Conservation (phyloP, 2,888 invertebrate genomes). For the Acronicta aceris region DNA sequence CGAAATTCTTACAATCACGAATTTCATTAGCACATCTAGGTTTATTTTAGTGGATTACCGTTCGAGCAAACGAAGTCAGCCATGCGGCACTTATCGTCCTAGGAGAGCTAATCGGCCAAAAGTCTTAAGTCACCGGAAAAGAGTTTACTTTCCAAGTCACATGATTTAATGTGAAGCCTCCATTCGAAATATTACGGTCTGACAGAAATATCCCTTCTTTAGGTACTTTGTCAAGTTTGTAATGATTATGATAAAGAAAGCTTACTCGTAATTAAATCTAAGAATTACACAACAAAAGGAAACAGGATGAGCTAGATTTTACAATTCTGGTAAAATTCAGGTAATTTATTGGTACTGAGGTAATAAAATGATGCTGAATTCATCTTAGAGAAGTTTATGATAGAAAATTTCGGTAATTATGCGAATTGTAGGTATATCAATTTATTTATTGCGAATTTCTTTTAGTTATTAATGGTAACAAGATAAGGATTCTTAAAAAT, state of each 20-base stretch:
- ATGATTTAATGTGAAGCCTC: constrained; percentile 43
- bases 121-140: constrained; percentile 29
- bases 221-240: constrained; percentile 45
- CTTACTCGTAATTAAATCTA: constrained; percentile 11
- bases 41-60: constrained; percentile 42
- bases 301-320: no score
- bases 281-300: not conserved
- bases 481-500: no score
- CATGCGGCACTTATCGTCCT: constrained; percentile 44
- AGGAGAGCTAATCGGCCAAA: constrained; percentile 45
- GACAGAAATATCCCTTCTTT: constrained; percentile 21
- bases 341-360: no score
- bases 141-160: constrained; percentile 43
- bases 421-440: no score
- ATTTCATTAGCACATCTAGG: constrained; percentile 33
- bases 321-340: no score
- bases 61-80: constrained; percentile 30
- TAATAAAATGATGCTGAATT: no score
- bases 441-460: no score
- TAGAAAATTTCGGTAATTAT: no score
- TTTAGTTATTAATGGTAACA: no score
- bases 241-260: constrained; percentile 20
- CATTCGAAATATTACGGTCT: constrained; percentile 37
- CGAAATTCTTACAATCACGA: constrained; percentile 14
- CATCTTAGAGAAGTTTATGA: no score